Base-by-base conservation (phyloP, 2,113 vertebrate genomes). In the Myiagra hebetior region DNA sequence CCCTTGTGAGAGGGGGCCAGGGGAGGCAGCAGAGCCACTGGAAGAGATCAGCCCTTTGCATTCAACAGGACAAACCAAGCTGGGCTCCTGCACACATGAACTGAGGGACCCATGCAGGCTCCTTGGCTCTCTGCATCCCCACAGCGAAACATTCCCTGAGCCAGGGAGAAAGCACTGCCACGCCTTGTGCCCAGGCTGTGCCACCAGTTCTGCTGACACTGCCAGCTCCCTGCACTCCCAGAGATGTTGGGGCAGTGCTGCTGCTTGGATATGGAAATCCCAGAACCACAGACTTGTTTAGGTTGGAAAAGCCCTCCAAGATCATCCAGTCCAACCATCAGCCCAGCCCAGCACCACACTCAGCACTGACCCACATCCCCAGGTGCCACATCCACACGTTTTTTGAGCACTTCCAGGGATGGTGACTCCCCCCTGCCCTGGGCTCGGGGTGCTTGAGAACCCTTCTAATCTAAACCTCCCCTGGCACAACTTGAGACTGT, bases 401-500 rank as follows among this genome's bases (percentile, higher is more conserved):
- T 39, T n/a, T 2, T 26, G 33, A 75, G 46, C 77, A 67, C 39
- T 46, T 39, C 42, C 46, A 89, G 69, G 33, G 39, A 21, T 46
- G 52, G 37, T 46, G 60, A 82, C 37, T 37, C 53, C 52, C 52
- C 37, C 24, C 77, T 65, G 60, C 33, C 52, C 44, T 59, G 77
- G 13, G 4, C 37, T 50, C 14, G 24, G 35, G 35, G 6, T n/a
- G 31, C 15, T 59, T 24, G 12, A 82, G 37, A 39, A 21, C 39
- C 28, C 5, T 30, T 75, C 16, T 7, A 24, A 59, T 18, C 23
- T 10, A 44, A 59, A 67, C 23, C 44, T 67, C 15, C 11, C 46
- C 13, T 24, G 60, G 15, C 9, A 39, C 24, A 60, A 24, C 37
- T 0, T 5, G 7, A 81, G 22, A 28, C 86, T 0, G 0, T 65